Base-by-base conservation (phyloP, 2,113 vertebrate genomes). In the Pelobates fuscus region DNA sequence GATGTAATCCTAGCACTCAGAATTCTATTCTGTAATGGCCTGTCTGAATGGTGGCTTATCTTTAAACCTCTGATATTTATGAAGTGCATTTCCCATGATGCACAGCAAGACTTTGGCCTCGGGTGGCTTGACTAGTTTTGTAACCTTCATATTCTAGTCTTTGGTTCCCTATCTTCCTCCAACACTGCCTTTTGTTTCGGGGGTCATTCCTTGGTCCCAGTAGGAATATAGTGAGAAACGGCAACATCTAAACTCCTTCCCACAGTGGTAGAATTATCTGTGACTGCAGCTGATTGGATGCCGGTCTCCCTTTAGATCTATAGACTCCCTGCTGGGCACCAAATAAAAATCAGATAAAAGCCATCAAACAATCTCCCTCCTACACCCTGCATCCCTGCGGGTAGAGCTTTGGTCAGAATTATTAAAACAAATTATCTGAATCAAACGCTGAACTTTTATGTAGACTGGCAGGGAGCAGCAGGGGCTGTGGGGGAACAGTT, bases 231-330 rank as follows among this genome's bases (percentile, higher is more conserved):
- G 10, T 10, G 32, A 10, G 44, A 18, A 49, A 49, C 15, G 5
- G 4, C 11, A 49, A 18, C 44, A 18, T 14, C 15, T 49, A 18
- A 49, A 49, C 17, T 49, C 12, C 17, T 15, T 18, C 44, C 10
- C 17, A 14, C 44, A 49, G 44, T 5, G 44, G 15, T 4, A 49
- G 44, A 17, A 49, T 83, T 80, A 71, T 86, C 79, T 81, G 67
- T 79, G 82, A 75, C 65, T 80, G 81, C 77, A 81, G 81, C 75
- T 64, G 70, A 75, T 21, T 76, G 0, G 24, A 68, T 79, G 82
- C 78, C 76, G 1, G 0, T 0, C 43, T 26, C 2, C 52, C 74
- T 21, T 86, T 62, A 29, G 68, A 73, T 82, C 78, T 78, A 1
- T 0, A 43, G 63, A n/a, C 23, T 79, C 59, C 29, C 61, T 67